A percentile compares a stretch with the other conserved stretches of the same genome.
Evolutionary conservation across 2,113 vertebrate species (phyloP).

Genomic region (Pyrgilauda ruficollis): DNA sequence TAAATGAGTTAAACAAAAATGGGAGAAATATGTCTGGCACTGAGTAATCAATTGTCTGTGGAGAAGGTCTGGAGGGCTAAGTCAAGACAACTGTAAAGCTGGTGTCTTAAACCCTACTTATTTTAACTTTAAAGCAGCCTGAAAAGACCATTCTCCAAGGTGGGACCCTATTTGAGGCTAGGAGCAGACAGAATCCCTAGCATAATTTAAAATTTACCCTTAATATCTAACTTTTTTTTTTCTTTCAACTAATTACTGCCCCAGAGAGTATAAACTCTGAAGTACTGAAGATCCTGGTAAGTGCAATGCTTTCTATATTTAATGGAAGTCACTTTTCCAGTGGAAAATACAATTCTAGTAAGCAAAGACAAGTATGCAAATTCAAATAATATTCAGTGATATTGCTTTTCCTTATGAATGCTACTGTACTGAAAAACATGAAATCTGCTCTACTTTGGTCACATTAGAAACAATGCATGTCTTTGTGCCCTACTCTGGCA

Average conservation of each 20-base stretch:
- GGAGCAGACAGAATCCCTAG: not conserved
- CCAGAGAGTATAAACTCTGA: not conserved
- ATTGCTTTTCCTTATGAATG: not conserved
- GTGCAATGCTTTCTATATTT: not conserved
- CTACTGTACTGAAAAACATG: not conserved
- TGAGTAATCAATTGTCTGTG: not conserved
- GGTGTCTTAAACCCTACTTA: not conserved
- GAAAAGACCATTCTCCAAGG: not conserved
- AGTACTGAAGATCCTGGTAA: not conserved
- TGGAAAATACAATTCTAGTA: not conserved
- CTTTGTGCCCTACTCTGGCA: not conserved
- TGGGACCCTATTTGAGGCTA: not conserved
- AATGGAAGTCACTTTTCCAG: not conserved
- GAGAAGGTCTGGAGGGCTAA: not conserved
- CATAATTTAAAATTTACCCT: not conserved
- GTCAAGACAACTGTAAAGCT: not conserved
- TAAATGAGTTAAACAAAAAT: not conserved
- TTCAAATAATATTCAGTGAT: not conserved
- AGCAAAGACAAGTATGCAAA: not conserved
- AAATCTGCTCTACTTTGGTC: not conserved
- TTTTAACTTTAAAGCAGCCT: not conserved
- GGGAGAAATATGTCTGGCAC: slow-evolving; percentile 14
- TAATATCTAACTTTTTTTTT: not conserved
- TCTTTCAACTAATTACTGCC: not conserved
- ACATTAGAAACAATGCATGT: not conserved